Evolutionary conservation across 2,113 vertebrate genomes (phyloP).

Genomic region (Oceanodroma tethys): DNA sequence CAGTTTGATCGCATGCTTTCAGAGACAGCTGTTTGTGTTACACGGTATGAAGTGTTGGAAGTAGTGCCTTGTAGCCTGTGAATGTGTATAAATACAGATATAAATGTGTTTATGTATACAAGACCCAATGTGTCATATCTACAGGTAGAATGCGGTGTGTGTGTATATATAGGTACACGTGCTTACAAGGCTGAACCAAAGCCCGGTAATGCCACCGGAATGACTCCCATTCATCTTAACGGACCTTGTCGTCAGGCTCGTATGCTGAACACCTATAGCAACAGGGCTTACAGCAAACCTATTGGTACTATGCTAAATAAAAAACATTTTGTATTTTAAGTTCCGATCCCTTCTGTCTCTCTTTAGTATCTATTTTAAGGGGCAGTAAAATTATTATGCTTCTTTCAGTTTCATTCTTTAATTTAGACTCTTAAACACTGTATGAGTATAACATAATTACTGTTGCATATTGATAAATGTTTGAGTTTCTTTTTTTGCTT

Average conservation of each 20-base stretch:
- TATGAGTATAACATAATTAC: not conserved
- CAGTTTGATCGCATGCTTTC: not conserved
- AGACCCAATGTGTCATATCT: not conserved
- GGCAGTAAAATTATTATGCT: not conserved
- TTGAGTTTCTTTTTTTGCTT: not conserved
- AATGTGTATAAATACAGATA: no score
- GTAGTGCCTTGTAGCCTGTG: not conserved
- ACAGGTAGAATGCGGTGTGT: not conserved
- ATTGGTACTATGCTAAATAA: not conserved
- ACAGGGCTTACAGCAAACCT: not conserved
- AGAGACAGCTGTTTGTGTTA: not conserved
- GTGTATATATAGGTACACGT: not conserved
- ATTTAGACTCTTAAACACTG: not conserved
- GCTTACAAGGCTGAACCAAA: not conserved
- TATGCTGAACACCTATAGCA: not conserved
- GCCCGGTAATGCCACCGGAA: not conserved
- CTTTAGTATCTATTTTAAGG: not conserved
- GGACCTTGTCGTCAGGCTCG: fast-evolving
- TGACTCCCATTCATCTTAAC: not conserved
- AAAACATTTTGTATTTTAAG: not conserved
- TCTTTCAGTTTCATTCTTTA: not conserved
- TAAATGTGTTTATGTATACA: not conserved
- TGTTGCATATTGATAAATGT: not conserved
- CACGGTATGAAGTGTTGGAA: not conserved
- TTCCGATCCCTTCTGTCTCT: not conserved